Evolutionary conservation across 2,113 vertebrate species (phyloP), one percentile per base, ranked within the genome.

Genomic region (Albula glossodonta): DNA sequence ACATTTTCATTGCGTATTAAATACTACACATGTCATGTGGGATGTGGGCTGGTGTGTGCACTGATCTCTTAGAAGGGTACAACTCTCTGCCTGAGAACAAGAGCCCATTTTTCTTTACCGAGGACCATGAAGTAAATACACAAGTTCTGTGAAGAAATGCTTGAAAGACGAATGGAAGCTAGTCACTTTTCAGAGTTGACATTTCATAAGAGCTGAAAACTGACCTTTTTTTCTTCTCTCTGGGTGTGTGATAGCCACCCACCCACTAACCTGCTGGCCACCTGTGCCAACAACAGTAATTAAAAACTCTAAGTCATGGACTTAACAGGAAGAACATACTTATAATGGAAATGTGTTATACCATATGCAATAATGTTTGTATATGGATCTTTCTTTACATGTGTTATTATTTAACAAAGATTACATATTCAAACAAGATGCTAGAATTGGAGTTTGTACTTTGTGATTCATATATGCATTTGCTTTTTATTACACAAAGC

Each of bases 101-200:
- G 91, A 89, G 89, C 74, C 88, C 87, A 90, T 93, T 93, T 91
- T 93, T 87, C 82, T 91, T 91, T 87, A 86, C 90, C 88, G 88
- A 88, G n/a, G 88, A 92, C 91, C 92, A 88, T 94, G 91, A 93
- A 88, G 92, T 93, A 92, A 94, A 94, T 87, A 92, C 91, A 89
- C 7, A 84, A 74, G 90, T 88, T 83, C 22, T 25, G 87, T 87
- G 78, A 91, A 90, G 84, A 90, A 89, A 93, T 78, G 87, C 90
- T 91, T 87, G 82, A 89, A 84, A 90, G 92, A 93, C 90, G 91
- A 93, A 92, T 90, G 88, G 88, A 89, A 85, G 86, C 57, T 1
- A 57, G 87, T 90, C 90, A 86, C 88, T 84, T 87, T 91, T 89
- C 85, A 57, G 88, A 88, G 89, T 84, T 91, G 91, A 93, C 87